A percentile compares a stretch with the other conserved stretches of the same genome.
Evolutionary conservation across 1,140 invertebrate genomes (phyloP).

Genomic region (Trichonephila clavata): DNA sequence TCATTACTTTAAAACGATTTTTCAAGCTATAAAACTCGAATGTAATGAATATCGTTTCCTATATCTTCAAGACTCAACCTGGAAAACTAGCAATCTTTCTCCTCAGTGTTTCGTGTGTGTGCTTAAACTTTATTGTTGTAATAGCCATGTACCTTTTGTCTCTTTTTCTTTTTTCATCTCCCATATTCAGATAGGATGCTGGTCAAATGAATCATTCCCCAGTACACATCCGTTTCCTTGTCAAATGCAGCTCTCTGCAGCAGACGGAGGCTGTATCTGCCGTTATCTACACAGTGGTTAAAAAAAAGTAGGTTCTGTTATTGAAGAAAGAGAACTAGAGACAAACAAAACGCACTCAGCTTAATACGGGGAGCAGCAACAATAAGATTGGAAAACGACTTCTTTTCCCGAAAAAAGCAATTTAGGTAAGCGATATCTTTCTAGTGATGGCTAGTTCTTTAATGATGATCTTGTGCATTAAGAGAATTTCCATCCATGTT

Average conservation of each 20-base stretch:
- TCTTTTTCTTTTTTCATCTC: not conserved
- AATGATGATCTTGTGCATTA: not conserved
- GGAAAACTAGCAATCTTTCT: too few relatives aligned
- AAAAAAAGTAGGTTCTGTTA: not conserved
- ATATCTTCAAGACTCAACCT: too few relatives aligned
- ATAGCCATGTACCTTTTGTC: not conserved
- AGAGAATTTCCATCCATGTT: not conserved
- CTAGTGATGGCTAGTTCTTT: not conserved
- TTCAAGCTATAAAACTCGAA: too few relatives aligned
- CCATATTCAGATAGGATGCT: not conserved
- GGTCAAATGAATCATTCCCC: constrained; percentile 24
- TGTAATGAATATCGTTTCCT: too few relatives aligned
- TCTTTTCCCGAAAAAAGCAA: not conserved
- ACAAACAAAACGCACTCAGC: not conserved
- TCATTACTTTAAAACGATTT: too few relatives aligned
- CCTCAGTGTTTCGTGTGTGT: not conserved
- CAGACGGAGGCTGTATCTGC: not conserved
- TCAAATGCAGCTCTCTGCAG: not conserved
- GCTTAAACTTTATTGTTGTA: not conserved
- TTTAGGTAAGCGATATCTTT: not conserved
- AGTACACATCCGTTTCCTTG: constrained; percentile 17
- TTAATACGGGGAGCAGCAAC: not conserved
- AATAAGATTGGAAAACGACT: not conserved
- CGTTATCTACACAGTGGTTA: not conserved
- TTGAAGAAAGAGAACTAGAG: not conserved